Conservation (phyloP, 2,888 invertebrate genomes). For the Chrysotoxum bicinctum region DNA sequence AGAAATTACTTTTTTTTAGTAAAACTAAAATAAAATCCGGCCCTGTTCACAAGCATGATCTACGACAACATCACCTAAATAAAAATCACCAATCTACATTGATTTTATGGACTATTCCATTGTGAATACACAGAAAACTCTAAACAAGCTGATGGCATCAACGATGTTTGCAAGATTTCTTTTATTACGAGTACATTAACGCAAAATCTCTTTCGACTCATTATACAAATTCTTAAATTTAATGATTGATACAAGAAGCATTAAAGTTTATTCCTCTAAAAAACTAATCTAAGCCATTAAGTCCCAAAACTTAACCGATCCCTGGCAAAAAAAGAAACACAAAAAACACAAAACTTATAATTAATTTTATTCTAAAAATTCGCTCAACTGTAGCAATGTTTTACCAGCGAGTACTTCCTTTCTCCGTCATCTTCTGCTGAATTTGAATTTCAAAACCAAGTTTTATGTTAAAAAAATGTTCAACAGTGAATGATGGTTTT, state of each 20-base stretch:
- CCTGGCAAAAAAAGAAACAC: slow-evolving; percentile 1
- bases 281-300: not conserved
- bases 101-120: not conserved
- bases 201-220: not conserved
- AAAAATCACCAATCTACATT: not conserved
- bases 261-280: not conserved
- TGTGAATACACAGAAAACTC: not conserved
- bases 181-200: not conserved
- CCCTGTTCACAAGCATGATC: slow-evolving; percentile 8
- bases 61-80: slow-evolving; percentile 21
- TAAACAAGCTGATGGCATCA: not conserved
- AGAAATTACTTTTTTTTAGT: too few species aligned
- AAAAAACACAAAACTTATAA: not conserved
- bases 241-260: not conserved
- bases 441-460: slow-evolving; percentile 54
- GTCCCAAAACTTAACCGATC: not conserved
- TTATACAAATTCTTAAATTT: not conserved
- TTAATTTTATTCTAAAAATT: slow-evolving; percentile 64
- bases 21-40: too few species aligned
- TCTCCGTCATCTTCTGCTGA: slow-evolving; percentile 23
- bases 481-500: slow-evolving; percentile 37
- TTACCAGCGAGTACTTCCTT: slow-evolving; percentile 28
- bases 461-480: slow-evolving; percentile 7
- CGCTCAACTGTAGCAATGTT: slow-evolving; percentile 63
- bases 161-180: not conserved